phyloP scores from a whole-genome alignment of 2,888 invertebrate species.

The Argynnis bischoffii region DNA sequence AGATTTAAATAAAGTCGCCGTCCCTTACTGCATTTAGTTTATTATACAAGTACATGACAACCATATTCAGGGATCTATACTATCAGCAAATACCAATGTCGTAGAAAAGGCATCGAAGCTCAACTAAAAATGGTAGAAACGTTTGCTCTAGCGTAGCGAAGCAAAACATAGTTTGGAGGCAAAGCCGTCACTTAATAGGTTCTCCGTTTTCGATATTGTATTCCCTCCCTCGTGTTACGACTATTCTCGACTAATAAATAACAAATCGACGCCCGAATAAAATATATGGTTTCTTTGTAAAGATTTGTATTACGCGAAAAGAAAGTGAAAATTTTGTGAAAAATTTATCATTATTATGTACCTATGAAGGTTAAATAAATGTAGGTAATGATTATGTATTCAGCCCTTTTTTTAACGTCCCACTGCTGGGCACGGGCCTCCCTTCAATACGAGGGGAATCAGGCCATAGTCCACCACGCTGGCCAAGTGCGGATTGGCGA shows the following conservation, averaged over 20 bases:
- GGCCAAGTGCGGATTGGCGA: no score
- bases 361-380: conserved; percentile 2
- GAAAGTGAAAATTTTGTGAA: conserved; percentile 48
- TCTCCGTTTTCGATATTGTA: conserved; percentile 76
- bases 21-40: neutral
- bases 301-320: conserved; percentile 56
- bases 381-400: conserved; percentile 1
- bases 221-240: conserved; percentile 74
- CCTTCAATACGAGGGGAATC: no score
- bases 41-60: conserved; percentile 26
- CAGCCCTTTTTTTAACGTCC: no score
- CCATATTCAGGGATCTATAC: conserved; percentile 50
- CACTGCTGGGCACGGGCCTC: no score
- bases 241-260: conserved; percentile 81
- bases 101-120: conserved; percentile 57
- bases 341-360: conserved; percentile 36
- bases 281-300: conserved; percentile 73
- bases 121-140: conserved; percentile 55
- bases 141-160: conserved; percentile 57
- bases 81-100: conserved; percentile 48
- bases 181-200: conserved; percentile 76
- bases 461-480: no score
- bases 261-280: conserved; percentile 80
- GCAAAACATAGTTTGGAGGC: conserved; percentile 67
- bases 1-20: neutral